Evolutionary conservation across 2,888 invertebrate genomes (phyloP), one percentile per base, ranked within the genome.

Genomic region (Rosalia funebris): DNA sequence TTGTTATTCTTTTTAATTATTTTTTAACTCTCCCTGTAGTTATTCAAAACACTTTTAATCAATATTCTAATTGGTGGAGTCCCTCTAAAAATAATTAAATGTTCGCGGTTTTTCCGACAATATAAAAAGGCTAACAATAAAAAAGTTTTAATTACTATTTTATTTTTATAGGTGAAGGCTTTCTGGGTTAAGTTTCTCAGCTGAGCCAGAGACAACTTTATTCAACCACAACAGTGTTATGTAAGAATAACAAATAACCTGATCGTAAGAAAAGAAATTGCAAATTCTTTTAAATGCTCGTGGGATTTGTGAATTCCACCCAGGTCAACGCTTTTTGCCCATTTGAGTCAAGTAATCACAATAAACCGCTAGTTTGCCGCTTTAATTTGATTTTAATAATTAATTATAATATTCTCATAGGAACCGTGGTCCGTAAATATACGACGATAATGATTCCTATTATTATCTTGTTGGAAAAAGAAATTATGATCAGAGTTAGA

Each of bases 341-440:
- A 44, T 48, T 50, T 53, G 31, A 32, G 42, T 31, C 41, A 11
- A 25, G 36, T 45, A 55, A 57, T 57, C 48, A 44, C 50, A n/a
- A 42, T 50, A 25, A 57, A 57, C 48, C 50, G 50, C 39, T 57
- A 57, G 19, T 50, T 50, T 57, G 14, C 41, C 20, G 50, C 42
- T 41, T 48, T 50, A 57, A 57, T 48, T 48, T 5, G 47, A 47
- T 57, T 57, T 57, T 57, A 57, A 57, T 47, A 47, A 48, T 57
- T 50, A 45, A 47, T 57, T 57, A 37, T 32, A 5, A 34, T 47
- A 32, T 57, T 57, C 57, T 48, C 57, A 45, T 39, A 57, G 31
- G 39, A 57, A 57, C 17, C 39, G 1, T 19, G 3, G 1, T 9
- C 5, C 19, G 19, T 41, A 17, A 7, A 41, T 37, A 36, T 46